Percentiles rank a stretch among this genome's conserved stretches.
phyloP scores from a whole-genome alignment of 2,113 vertebrate species.

The Oryzias curvinotus region DNA sequence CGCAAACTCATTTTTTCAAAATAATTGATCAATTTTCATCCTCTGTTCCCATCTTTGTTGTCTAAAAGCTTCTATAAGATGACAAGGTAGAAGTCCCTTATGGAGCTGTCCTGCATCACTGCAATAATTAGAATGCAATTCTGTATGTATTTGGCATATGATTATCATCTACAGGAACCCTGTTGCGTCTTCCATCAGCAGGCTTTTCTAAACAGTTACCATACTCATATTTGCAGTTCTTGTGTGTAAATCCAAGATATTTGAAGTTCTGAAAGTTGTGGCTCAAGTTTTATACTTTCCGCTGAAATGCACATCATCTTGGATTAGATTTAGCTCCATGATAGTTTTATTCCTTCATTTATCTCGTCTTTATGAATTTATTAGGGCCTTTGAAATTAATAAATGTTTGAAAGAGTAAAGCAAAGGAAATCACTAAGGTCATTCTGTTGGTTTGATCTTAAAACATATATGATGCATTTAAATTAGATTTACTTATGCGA shows the following conservation, averaged over 20 bases:
- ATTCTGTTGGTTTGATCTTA: neutral
- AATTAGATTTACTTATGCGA: too few relatives aligned
- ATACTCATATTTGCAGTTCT: neutral
- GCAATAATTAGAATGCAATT: neutral
- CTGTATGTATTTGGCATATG: neutral
- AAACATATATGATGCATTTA: too few relatives aligned
- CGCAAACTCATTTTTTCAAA: too few relatives aligned
- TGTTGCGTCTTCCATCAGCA: neutral
- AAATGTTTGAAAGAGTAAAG: slow-evolving; percentile 9
- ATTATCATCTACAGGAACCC: neutral
- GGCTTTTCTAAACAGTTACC: neutral
- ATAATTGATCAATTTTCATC: too few relatives aligned
- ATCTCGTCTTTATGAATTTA: slow-evolving; percentile 10
- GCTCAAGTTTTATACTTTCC: slow-evolving; percentile 10
- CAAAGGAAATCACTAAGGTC: slow-evolving; percentile 11
- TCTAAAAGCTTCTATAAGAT: neutral
- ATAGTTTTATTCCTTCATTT: neutral
- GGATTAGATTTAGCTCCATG: slow-evolving; percentile 4
- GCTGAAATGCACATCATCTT: neutral
- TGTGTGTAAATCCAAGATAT: neutral
- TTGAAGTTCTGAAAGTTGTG: neutral
- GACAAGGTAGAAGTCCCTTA: neutral
- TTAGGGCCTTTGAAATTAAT: slow-evolving; percentile 26
- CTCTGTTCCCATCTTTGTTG: too few relatives aligned
- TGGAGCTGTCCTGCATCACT: neutral